Evolutionary conservation across 2,888 invertebrate genomes (phyloP).

Genomic region (Drosophila lutescens): DNA sequence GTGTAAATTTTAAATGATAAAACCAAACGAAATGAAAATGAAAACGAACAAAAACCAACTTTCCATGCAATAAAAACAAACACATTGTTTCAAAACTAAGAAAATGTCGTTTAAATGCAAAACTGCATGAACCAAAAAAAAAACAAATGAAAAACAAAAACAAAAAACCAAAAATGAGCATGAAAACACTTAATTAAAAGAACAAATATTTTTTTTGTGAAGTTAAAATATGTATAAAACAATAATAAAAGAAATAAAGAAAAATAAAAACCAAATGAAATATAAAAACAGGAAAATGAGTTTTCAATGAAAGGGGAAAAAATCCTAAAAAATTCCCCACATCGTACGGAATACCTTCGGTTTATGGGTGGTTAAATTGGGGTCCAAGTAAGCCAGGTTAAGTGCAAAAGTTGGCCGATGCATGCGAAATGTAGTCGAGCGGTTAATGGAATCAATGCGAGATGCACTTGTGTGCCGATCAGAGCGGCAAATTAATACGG

Average conservation of each 20-base stretch:
- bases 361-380: background rate
- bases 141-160: conserved; percentile 45
- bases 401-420: conserved; percentile 12
- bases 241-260: conserved; percentile 61
- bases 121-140: conserved; percentile 61
- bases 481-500: conserved; percentile 24
- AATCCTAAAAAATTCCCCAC: too few relatives aligned
- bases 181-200: conserved; percentile 55
- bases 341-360: background rate
- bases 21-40: conserved; percentile 19
- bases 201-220: conserved; percentile 72
- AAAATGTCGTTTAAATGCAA: conserved; percentile 56
- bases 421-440: conserved; percentile 15
- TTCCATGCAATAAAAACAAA: conserved; percentile 46
- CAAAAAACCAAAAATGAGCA: conserved; percentile 27
- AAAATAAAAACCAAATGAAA: conserved; percentile 43
- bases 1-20: conserved; percentile 67
- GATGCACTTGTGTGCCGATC: conserved; percentile 23
- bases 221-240: conserved; percentile 71
- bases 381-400: background rate
- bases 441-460: conserved; percentile 11
- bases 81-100: conserved; percentile 54
- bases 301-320: background rate
- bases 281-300: background rate
- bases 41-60: conserved; percentile 16